These are phyloP conservation scores for cattle (Bos taurus) DNA, from an alignment of 2,113 vertebrate genomes.

Conservation along the genomic window DNA sequence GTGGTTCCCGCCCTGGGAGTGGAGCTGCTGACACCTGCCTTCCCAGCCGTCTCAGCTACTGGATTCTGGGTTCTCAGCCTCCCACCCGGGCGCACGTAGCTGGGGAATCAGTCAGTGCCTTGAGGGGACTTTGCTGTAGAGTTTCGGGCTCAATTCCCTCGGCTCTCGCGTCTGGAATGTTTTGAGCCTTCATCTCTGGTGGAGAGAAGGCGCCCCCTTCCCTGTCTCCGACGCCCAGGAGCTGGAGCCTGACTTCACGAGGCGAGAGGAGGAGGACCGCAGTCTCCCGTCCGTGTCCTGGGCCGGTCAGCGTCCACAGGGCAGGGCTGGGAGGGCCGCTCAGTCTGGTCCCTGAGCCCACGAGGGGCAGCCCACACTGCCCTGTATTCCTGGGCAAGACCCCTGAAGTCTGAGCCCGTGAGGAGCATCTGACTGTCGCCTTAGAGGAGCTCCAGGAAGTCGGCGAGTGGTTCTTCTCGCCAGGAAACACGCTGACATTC, in stretches of 20 bases:
- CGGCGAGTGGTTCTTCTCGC: background rate
- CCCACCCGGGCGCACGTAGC: fast-evolving
- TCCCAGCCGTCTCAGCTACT: fast-evolving
- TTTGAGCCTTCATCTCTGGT: background rate
- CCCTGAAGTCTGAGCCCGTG: background rate
- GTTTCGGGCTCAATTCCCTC: background rate
- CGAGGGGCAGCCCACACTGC: background rate
- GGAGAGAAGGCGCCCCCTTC: background rate
- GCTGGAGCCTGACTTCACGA: fast-evolving
- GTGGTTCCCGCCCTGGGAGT: background rate
- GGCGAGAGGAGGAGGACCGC: fast-evolving
- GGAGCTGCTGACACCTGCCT: background rate
- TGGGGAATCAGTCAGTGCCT: fast-evolving
- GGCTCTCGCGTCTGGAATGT: background rate
- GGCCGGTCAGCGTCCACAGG: fast-evolving
- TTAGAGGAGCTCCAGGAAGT: background rate
- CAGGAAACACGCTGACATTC: background rate
- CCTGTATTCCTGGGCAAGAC: background rate
- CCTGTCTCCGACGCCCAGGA: background rate
- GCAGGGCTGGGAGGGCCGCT: background rate
- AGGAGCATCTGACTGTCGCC: background rate
- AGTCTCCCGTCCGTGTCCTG: fast-evolving
- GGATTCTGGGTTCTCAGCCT: background rate
- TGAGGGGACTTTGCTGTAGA: background rate
- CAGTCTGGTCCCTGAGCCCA: fast-evolving